Conservation (phyloP, 2,888 invertebrate species). For the Mythimna ferrago region DNA sequence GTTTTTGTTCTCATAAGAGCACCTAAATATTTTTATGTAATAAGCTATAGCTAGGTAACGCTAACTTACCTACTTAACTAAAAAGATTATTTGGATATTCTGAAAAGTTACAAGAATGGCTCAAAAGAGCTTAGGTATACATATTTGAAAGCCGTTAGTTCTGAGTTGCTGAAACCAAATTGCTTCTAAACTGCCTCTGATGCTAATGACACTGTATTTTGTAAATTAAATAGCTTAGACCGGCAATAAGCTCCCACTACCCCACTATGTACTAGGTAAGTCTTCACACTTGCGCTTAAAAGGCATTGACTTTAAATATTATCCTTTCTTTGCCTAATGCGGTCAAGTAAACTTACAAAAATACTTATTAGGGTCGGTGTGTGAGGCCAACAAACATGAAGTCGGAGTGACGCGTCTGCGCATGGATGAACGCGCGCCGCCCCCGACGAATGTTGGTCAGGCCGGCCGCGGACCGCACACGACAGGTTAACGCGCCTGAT, state of each 20-base stretch:
- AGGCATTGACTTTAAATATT: conserved; percentile 7
- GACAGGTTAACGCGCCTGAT: conserved; percentile 78
- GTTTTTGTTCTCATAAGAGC: background rate
- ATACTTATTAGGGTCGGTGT: conserved; percentile 40
- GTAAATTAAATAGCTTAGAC: too few species aligned
- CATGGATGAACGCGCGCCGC: conserved; percentile 41
- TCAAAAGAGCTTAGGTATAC: too few species aligned
- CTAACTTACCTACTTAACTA: background rate
- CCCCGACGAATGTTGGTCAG: conserved; percentile 74
- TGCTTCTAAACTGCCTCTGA: background rate
- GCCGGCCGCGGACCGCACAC: conserved; percentile 71
- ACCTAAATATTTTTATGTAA: background rate
- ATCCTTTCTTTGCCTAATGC: conserved; percentile 26
- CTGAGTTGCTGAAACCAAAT: background rate
- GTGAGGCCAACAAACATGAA: conserved; percentile 23
- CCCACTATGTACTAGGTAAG: conserved; percentile 1
- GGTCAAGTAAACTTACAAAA: conserved; percentile 49
- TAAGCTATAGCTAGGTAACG: too few species aligned
- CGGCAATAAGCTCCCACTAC: background rate
- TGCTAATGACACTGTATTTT: background rate
- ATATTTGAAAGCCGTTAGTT: too few species aligned
- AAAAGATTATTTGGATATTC: background rate
- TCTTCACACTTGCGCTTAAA: conserved; percentile 4
- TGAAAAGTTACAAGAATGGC: too few species aligned
- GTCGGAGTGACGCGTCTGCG: conserved; percentile 47